Evolutionary conservation across 2,113 vertebrate species (phyloP), one percentile per base, ranked within the genome.

Genomic region (Podilymbus podiceps): DNA sequence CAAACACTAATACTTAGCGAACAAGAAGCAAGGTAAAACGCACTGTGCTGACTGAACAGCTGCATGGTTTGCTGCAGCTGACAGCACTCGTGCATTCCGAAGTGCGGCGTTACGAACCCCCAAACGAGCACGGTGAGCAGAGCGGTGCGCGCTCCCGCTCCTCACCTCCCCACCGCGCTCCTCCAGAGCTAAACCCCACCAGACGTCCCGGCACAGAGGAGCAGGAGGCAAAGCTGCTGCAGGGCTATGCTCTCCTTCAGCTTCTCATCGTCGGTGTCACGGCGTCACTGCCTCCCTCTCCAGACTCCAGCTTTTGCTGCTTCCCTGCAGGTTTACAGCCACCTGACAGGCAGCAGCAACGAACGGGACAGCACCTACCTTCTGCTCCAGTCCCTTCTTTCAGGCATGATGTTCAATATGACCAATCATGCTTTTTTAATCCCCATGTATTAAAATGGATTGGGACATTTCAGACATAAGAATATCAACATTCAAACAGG

Each of bases 81-180:
- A 10, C 25, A 62, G 63, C 50, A 2, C 49, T 28, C 60, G 5
- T 17, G 3, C 33, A 4, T 8, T 14, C 19, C 1, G 4, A 15
- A 47, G 56, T 0, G 20, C 22, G 0, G 35, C 0, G 20, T 18
- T 19, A 12, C 2, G 66, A 40, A 25, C 66, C 53, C 47, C 2
- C 7, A 44, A 9, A 42, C 0, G 16, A 55, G 56, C 2, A 21
- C 11, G 3, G 49, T 2, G 15, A 66, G 17, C 31, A 4, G 10
- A 20, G 31, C 2, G 3, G 23, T 1, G 46, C 13, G 2, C 23
- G 24, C 40, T 19, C 46, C 76, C 15, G 68, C 74, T 60, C 68
- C 83, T 53, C 50, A 6, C 49, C 55, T 68, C 42, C 38, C 35
- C 59, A 4, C 30, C 38, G 5, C 1, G 1, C 33, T 31, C 76